Evolutionary conservation across 1,140 invertebrate species (phyloP).

Genomic region (Drosophila tani): DNA sequence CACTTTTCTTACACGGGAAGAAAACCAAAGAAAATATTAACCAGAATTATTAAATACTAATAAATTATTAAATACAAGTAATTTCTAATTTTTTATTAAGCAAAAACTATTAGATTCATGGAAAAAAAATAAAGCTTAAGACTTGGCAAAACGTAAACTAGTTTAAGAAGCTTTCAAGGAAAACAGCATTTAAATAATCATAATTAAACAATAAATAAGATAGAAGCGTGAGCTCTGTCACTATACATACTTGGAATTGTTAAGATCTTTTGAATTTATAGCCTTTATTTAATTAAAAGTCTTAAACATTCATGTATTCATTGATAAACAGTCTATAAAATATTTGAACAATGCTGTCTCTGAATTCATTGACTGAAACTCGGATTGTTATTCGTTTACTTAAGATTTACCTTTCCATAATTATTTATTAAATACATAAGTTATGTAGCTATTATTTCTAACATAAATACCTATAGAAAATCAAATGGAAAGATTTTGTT

Average conservation of each 20-base stretch:
- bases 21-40: background rate
- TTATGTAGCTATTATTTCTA: background rate
- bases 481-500: background rate
- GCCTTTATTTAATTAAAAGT: background rate
- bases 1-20: conserved; percentile 41
- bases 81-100: background rate
- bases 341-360: no score
- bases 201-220: conserved; percentile 10
- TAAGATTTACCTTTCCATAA: background rate
- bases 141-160: background rate
- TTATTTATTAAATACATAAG: background rate
- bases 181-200: background rate
- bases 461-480: background rate
- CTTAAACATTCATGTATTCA: background rate
- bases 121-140: background rate
- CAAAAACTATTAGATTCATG: background rate
- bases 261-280: background rate
- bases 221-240: background rate
- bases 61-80: no score
- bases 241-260: background rate
- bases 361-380: background rate
- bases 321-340: background rate
- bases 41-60: background rate
- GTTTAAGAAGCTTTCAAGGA: background rate
- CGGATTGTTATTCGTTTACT: background rate